Evolutionary conservation across 2,113 vertebrate genomes (phyloP).

Genomic region (Pongo pygmaeus): DNA sequence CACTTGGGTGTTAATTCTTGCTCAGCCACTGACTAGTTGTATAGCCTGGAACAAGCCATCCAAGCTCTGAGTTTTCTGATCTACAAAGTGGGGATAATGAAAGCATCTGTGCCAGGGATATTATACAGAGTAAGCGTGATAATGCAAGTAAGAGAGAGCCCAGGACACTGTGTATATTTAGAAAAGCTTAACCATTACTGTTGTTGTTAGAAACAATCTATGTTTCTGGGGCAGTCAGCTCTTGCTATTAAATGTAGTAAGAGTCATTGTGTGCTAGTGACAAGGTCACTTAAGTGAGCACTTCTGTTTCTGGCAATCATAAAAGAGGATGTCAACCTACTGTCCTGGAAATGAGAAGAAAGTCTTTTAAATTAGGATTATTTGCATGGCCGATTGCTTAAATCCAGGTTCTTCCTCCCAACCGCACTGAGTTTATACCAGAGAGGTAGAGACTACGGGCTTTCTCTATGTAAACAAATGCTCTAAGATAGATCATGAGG

Average conservation of each 20-base stretch:
- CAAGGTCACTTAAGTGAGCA: neutral
- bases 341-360: neutral
- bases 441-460: neutral
- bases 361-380: neutral
- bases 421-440: neutral
- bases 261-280: neutral
- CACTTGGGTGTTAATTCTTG: neutral
- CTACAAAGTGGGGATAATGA: too few species aligned
- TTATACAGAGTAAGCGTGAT: neutral
- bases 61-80: neutral
- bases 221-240: neutral
- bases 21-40: fast-evolving
- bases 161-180: neutral
- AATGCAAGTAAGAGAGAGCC: neutral
- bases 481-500: neutral
- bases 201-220: neutral
- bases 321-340: neutral
- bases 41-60: too few species aligned
- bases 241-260: neutral
- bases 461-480: neutral
- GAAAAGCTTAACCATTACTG: neutral
- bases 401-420: neutral
- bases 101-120: fast-evolving
- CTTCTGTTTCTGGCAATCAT: neutral
- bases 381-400: neutral